Evolutionary conservation across 2,888 invertebrate genomes (phyloP), one percentile per base, ranked within the genome.

Genomic region (Macrophya annulata): DNA sequence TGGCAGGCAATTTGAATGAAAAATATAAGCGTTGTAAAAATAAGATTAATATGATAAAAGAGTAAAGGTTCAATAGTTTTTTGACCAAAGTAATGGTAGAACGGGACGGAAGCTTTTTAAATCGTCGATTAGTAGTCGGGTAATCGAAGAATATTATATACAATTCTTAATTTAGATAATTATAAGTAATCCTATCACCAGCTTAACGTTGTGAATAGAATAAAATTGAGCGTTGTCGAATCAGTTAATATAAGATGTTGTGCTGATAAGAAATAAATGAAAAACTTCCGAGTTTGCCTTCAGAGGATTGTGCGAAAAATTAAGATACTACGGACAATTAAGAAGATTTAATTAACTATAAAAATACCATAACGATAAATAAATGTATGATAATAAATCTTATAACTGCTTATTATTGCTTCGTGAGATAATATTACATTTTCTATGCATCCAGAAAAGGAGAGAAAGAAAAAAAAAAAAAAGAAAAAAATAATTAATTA

Each of bases 391-490:
- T 83, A 83, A 83, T 68, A 37, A 83, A 83, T 83, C 68, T 83
- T 83, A 83, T 83, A 83, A 83, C 83, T 83, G 83, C 83, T 83
- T 83, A 68, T 83, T 83, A 68, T 83, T 25, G 83, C 83, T 83
- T 83, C 31, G 48, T 83, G 83, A 71, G 68, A 83, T 83, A 71
- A 59, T 62, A 43, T 40, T 25, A 81, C 59, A 81, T 62, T 62
- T 43, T 62, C 40, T 37, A 81, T 81, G 37, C 37, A 31, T 45
- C 55, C 37, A 17, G 37, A 65, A 43, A 21, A 81, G 0, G n/a
- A 59, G n/a, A 59, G 1, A 5, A 45, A 45, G 17, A 68, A 21
- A 43, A 31, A 74, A n/a, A 74, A 48, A 25, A 21, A 45, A 76
- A 76, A 4, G 4, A 17, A 76, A 15, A 25, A 45, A 31, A 31